Conservation (phyloP, 2,113 vertebrate species). For the Anarhynchus alexandrinus region DNA sequence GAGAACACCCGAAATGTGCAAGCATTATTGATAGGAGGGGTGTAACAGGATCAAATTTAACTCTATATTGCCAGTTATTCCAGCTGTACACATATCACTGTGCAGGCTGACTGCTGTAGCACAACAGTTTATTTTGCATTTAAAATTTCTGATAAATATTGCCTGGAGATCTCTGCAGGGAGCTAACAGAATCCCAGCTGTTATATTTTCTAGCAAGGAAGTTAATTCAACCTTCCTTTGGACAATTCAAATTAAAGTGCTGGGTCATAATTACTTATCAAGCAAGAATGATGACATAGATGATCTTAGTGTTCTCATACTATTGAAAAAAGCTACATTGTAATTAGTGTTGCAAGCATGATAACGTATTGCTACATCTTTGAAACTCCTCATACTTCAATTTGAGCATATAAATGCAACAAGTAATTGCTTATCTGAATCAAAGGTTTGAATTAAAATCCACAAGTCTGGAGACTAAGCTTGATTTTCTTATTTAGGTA, state of each 20-base stretch:
- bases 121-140: slow-evolving; percentile 57
- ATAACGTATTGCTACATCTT: background rate
- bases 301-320: background rate
- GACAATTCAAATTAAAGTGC: slow-evolving; percentile 54
- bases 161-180: slow-evolving; percentile 59
- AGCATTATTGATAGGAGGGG: background rate
- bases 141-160: slow-evolving; percentile 71
- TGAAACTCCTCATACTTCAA: background rate
- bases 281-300: slow-evolving; percentile 31
- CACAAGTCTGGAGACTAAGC: background rate
- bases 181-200: slow-evolving; percentile 67
- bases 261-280: slow-evolving; percentile 27
- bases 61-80: background rate
- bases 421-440: slow-evolving; percentile 12
- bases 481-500: slow-evolving; percentile 6
- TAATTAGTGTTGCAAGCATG: slow-evolving; percentile 28
- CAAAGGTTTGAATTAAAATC: slow-evolving; percentile 25
- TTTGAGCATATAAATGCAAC: background rate
- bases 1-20: background rate
- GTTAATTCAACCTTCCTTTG: slow-evolving; percentile 51
- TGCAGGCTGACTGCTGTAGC: background rate
- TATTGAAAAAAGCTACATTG: background rate
- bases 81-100: background rate
- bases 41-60: slow-evolving; percentile 7
- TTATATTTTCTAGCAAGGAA: slow-evolving; percentile 60